Evolutionary conservation across 1,140 invertebrate genomes (phyloP), one percentile per base, ranked within the genome.

Genomic region (Plectus sambesii): DNA sequence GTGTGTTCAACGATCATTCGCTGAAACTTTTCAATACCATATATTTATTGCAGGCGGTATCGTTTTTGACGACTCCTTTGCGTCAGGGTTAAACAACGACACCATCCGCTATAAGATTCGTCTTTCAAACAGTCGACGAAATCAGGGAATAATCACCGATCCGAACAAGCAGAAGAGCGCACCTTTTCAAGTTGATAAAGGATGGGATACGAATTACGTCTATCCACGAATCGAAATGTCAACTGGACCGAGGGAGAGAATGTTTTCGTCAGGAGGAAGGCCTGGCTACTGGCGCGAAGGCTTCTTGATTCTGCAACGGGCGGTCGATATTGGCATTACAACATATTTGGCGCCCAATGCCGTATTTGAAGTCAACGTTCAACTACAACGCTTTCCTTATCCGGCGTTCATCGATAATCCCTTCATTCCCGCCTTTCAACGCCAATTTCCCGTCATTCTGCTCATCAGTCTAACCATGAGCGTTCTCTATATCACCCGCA

Each of bases 231-330:
- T 48, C 15, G 24, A 46, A 17, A 30, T 36, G 15, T 50, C 60
- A 25, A 25, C 43, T 5, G 56, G 56, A n/a, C 56, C 56, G 9
- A 41, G 55, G 5, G 42, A 56, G 5, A 23, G 37, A n/a, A 48
- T 45, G 4, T 15, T 20, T 5, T 25, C 9, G 1, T 23, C 20
- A 17, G 56, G 56, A 15, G 56, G 56, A 6, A 38, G 22, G 24
- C 58, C 60, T 25, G 60, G 60, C 3, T 62, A 62, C 22, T 62
- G 60, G 60, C 25, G 47, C 36, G 60, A 62, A 46, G 60, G 60
- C 8, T 62, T 62, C 29, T 46, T 62, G 30, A 63, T 58, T 2
- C 20, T 60, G 4, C 60, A 62, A 47, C 35, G 41, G 39, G 60
- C 60, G 6, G 29, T 62, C 9, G 49, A 62, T 24, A 30, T 47